Base-by-base conservation (phyloP, 2,113 vertebrate species). In the Gavia stellata region DNA sequence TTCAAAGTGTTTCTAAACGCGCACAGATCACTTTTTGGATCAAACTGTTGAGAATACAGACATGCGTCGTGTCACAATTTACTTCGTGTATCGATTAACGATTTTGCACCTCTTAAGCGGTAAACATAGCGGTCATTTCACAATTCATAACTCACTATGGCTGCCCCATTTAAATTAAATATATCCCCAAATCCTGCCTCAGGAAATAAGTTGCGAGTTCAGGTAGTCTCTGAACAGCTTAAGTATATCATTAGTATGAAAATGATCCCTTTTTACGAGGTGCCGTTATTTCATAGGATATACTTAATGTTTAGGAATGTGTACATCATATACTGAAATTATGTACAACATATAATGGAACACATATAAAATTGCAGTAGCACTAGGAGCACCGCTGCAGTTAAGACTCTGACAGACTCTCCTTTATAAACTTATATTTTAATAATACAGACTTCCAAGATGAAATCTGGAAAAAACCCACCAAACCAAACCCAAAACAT, bases 191-290 rank as follows among this genome's bases (percentile, higher is more conserved):
- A 97, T 96, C 92, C 94, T 94, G 92, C 82, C 91, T 91, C 93
- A 92, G 94, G 94, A 97, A 96, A 91, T 77, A 91, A 91, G 84
- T 17, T 82, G 78, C 0, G 5, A 94, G 84, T 84, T 84, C 84
- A 90, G 80, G 92, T 92, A 58, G 53, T 82, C 92, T 94, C 91
- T 91, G 91, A 96, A 77, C 63, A 92, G 72, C 75, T 92, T 82
- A 95, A 96, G 86, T 87, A 71, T 81, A 93, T 88, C 81, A 89
- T 96, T 95, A 97, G 86, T 55, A 92, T 91, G 84, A 94, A 91
- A 92, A 96, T 62, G 77, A 93, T 96, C 92, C 86, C 63, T 91
- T 94, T 97, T 96, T 92, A 96, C 68, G 94, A 95, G 90, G 94
- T 97, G 94, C 53, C 4, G 7, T 92, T 96, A 94, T 94, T 96